These are phyloP conservation scores for Barnardius zonarius DNA, from an alignment of 2,113 vertebrate genomes.

Conservation along the genomic window DNA sequence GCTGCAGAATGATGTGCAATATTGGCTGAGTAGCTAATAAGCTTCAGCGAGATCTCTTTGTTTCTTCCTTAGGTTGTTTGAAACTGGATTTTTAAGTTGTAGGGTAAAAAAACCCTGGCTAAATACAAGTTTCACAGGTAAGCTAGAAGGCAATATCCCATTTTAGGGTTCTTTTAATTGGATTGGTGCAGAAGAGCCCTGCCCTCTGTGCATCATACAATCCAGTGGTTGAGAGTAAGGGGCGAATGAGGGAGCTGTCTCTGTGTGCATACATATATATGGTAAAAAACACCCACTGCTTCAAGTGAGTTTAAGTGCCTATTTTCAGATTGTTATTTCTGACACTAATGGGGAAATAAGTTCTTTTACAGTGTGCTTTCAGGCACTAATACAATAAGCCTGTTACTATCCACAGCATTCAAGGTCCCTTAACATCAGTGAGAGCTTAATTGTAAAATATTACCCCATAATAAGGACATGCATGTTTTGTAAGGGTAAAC, in stretches of 20 bases:
- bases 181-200: neutral
- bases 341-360: neutral
- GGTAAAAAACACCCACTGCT: neutral
- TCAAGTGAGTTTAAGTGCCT: neutral
- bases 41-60: neutral
- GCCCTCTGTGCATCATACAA: neutral
- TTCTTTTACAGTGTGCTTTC: constrained; percentile 23
- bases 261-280: neutral
- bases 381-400: neutral
- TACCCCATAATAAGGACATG: neutral
- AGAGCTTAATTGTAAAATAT: constrained; percentile 29
- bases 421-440: neutral
- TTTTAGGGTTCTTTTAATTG: neutral
- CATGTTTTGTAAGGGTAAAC: neutral
- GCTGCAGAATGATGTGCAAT: neutral
- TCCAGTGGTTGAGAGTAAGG: neutral
- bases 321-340: neutral
- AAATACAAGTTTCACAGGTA: neutral
- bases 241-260: neutral
- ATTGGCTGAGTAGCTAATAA: neutral
- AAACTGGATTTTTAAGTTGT: neutral
- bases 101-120: neutral
- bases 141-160: neutral
- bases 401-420: neutral
- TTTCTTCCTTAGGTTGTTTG: neutral